Evolutionary conservation across 2,113 vertebrate species (phyloP), one percentile per base, ranked within the genome.

Genomic region (Anoplopoma fimbria): DNA sequence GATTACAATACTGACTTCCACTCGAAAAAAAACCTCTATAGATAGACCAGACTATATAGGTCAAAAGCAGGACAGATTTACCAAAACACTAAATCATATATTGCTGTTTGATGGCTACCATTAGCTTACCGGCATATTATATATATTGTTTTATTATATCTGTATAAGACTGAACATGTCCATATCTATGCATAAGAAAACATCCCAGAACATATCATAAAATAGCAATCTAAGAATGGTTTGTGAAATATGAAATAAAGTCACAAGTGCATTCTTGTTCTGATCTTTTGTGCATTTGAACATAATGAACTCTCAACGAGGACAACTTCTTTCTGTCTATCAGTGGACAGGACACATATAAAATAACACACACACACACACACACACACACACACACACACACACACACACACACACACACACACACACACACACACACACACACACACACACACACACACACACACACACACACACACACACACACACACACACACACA

Each of bases 21-120:
- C 68, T 7, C 5, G 13, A 60, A 25, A 49, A n/a, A 25, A 57
- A 9, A 38, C 29, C 60, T 64, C 36, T 40, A 69, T 33, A 68
- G 6, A 71, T 71, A 85, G 53, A 68, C 34, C 36, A 19, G 38
- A 47, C 19, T 51, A 58, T 40, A 31, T 12, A 58, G 71, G 53
- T 76, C 53, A 58, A 51, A 58, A n/a, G n/a, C 25, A 58, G n/a
- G 34, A 2, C 58, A 53, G 61, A 29, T 55, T 29, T 3, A 40
- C 38, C 57, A 63, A 31, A 7, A 40, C n/a, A 69, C 19, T 4
- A 7, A 15, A 62, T n/a, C n/a, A 9, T 6, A 31, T 2, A 40
- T n/a, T n/a, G n/a, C n/a, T n/a, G 9, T 53, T 23, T 21, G 29
- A 53, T 34, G 27, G 14, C 31, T 42, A 31, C 34, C 25, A 40